Evolutionary conservation across 2,888 invertebrate genomes (phyloP).

Genomic region (Gastracanthus pulcherrimus): DNA sequence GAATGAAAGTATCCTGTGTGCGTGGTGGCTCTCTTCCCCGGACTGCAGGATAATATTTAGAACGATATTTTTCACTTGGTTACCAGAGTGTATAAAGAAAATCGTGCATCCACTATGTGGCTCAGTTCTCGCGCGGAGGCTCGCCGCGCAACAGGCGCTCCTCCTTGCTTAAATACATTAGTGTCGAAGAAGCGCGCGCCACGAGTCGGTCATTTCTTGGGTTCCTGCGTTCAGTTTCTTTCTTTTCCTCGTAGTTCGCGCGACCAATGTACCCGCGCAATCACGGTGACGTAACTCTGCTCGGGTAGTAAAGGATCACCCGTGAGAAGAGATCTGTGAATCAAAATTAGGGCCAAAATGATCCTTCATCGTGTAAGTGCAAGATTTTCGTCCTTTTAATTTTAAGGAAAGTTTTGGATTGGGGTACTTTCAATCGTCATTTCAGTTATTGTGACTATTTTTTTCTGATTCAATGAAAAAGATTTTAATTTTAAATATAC

Average conservation of each 20-base stretch:
- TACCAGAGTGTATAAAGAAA: constrained; percentile 78
- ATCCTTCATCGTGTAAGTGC: constrained; percentile 70
- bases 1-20: constrained; percentile 76
- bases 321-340: constrained; percentile 54
- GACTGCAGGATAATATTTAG: constrained; percentile 76
- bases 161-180: constrained; percentile 29
- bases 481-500: neutral
- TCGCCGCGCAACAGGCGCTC: constrained; percentile 51
- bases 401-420: too few relatives aligned
- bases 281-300: neutral
- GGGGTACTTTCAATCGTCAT: too few relatives aligned
- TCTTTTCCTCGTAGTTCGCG: neutral
- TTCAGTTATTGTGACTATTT: too few relatives aligned
- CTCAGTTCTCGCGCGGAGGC: constrained; percentile 75
- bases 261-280: constrained; percentile 42
- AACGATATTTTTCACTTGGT: constrained; percentile 78
- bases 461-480: too few relatives aligned
- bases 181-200: neutral
- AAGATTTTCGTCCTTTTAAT: too few relatives aligned
- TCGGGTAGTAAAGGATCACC: neutral
- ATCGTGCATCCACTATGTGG: constrained; percentile 76
- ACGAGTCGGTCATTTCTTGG: too few relatives aligned
- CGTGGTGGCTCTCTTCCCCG: constrained; percentile 59
- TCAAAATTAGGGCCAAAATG: constrained; percentile 64
- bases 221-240: neutral